These are phyloP conservation scores for Staurois parvus DNA, from an alignment of 2,797 vertebrate species.

Conservation along the genomic window DNA sequence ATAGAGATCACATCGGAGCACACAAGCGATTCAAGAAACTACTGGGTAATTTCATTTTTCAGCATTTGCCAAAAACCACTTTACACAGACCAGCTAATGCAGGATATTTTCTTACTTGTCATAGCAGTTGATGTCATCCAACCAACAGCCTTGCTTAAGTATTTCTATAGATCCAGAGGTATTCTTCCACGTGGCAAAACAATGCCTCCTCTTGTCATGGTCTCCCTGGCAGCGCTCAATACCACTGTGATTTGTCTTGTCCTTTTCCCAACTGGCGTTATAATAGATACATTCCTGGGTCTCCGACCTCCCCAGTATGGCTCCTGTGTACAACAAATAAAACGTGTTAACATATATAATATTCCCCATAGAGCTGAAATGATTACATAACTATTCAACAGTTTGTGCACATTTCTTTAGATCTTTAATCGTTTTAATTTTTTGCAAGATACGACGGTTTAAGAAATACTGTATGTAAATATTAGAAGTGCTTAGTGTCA, in stretches of 20 bases:
- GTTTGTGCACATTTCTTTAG: no score
- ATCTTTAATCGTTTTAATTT: no score
- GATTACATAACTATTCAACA: no score
- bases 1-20: no score
- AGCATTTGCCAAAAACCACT: no score
- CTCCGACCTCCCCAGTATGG: slow-evolving; percentile 96
- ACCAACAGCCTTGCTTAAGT: slow-evolving; percentile 97
- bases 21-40: no score
- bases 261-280: slow-evolving; percentile 96
- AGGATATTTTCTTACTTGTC: slow-evolving; percentile 82
- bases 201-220: slow-evolving; percentile 93
- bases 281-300: slow-evolving; percentile 93
- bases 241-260: slow-evolving; percentile 92
- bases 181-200: slow-evolving; percentile 98
- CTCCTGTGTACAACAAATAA: slow-evolving; percentile 77
- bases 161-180: slow-evolving; percentile 91
- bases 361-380: no score
- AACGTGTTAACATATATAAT: not conserved
- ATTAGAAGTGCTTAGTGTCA: no score
- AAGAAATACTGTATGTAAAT: no score
- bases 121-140: slow-evolving; percentile 98
- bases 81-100: not conserved
- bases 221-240: slow-evolving; percentile 91
- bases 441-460: no score
- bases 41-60: no score